These are phyloP conservation scores for Sacculina carcini DNA, from an alignment of 2,888 invertebrate species.

Conservation along the genomic window DNA sequence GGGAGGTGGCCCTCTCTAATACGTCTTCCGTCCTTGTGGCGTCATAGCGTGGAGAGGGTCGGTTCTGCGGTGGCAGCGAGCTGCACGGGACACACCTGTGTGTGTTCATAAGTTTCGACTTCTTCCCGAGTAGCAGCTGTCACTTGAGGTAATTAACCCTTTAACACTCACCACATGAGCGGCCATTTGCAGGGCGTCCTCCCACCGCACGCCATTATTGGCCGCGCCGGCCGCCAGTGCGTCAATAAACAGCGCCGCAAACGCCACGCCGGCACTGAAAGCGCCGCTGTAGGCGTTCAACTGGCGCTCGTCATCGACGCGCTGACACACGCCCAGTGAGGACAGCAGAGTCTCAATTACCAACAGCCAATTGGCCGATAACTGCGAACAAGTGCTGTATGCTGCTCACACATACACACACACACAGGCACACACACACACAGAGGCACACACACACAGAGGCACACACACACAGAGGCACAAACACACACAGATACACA, in stretches of 20 bases:
- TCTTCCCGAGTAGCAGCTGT: too few relatives aligned
- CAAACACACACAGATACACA: too few relatives aligned
- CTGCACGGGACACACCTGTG: too few relatives aligned
- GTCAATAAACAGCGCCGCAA: background rate
- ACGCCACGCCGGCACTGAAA: background rate
- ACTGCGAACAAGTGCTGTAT: background rate
- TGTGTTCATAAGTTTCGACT: too few relatives aligned
- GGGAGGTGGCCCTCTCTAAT: background rate
- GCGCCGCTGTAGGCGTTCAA: slow-evolving; percentile 1
- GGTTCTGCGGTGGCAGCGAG: too few relatives aligned
- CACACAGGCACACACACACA: too few relatives aligned
- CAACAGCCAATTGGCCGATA: background rate
- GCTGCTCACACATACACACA: background rate
- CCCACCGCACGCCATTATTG: slow-evolving; percentile 2
- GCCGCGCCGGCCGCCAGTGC: background rate
- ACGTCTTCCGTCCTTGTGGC: too few relatives aligned
- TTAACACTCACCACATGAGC: background rate
- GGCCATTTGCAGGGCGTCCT: slow-evolving; percentile 1
- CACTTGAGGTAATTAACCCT: too few relatives aligned
- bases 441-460: too few relatives aligned
- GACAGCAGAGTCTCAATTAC: background rate
- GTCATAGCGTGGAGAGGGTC: too few relatives aligned
- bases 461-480: too few relatives aligned
- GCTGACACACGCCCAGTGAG: background rate
- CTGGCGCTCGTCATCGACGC: background rate